phyloP scores from a whole-genome alignment of 2,113 vertebrate genomes.

The Menura novaehollandiae region DNA sequence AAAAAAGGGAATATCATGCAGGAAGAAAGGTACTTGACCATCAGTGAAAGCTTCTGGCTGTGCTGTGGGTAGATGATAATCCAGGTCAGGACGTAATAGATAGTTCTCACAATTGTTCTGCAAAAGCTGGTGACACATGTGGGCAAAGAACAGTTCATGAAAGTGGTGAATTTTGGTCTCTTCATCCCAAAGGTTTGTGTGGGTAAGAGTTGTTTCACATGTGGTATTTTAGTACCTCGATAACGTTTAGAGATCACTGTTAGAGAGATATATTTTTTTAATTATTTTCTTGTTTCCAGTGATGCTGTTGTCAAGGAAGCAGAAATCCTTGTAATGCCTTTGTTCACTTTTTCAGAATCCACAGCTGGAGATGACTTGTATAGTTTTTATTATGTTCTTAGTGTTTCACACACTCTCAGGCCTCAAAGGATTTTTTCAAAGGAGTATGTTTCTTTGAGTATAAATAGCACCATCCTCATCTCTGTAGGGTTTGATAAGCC shows the following conservation, averaged over 20 bases:
- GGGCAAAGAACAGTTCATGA: background rate
- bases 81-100: background rate
- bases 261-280: slow-evolving; percentile 54
- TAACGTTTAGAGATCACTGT: background rate
- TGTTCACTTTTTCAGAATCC: slow-evolving; percentile 47
- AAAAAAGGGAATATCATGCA: background rate
- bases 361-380: slow-evolving; percentile 48
- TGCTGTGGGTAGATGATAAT: background rate
- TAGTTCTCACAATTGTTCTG: background rate
- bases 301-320: slow-evolving; percentile 77
- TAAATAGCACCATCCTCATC: slow-evolving; percentile 22
- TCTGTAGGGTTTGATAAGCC: background rate
- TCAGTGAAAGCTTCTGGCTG: background rate
- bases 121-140: background rate
- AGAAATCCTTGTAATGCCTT: slow-evolving; percentile 57
- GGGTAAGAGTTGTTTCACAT: background rate
- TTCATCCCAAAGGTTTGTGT: background rate
- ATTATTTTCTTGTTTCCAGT: slow-evolving; percentile 71
- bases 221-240: background rate
- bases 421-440: slow-evolving; percentile 52
- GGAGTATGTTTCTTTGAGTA: slow-evolving; percentile 9
- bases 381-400: slow-evolving; percentile 37
- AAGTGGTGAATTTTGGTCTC: background rate
- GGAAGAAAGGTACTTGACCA: background rate
- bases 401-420: slow-evolving; percentile 28